Base-by-base conservation (phyloP, 2,888 invertebrate species). In the Ochropleura leucogaster region DNA sequence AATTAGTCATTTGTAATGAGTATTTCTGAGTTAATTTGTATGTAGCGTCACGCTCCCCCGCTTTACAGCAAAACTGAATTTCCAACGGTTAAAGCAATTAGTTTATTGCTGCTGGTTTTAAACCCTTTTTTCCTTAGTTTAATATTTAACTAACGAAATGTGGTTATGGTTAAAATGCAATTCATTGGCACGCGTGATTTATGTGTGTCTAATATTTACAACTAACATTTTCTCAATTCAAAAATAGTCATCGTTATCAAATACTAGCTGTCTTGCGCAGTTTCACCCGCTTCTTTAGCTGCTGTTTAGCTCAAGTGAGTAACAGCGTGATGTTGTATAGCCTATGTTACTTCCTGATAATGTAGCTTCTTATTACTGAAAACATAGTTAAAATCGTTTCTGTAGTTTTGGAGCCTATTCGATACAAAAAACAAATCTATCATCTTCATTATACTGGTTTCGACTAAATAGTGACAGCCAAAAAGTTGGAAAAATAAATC, bases 1-100 rank as follows among this genome's bases (percentile, higher is more conserved):
- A 85, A 85, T 87, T 85, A 76, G 75, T 85, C 77, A 84, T 85
- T 88, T 82, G 82, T 80, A 72, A 77, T 80, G 72, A 79, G 79
- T 84, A 88, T 77, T 68, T 69, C 71, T 74, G 68, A 72, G 76
- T 79, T 76, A 72, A 74, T 73, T 76, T 76, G 80, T 76, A 80
- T 84, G 79, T 80, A 72, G 53, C 59, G 68, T 79, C 72, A 83
- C 79, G 83, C 49, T 73, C 49, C 46, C 49, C 51, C 10, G 68
- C 62, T 70, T 55, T 55, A n/a, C 55, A 68, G 49, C 16, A 42
- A 72, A 71, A 85, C 64, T 20, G 55, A 72, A 76, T 82, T 82
- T 57, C 51, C 12, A 72, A 72, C 57, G 47, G 69, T 70, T 81
- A 53, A 64, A 66, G 44, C 18, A 81, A 70, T 85, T 76, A 20